These are phyloP conservation scores for Entomyzon cyanotis DNA, from an alignment of 2,113 vertebrate genomes.

Conservation along the genomic window DNA sequence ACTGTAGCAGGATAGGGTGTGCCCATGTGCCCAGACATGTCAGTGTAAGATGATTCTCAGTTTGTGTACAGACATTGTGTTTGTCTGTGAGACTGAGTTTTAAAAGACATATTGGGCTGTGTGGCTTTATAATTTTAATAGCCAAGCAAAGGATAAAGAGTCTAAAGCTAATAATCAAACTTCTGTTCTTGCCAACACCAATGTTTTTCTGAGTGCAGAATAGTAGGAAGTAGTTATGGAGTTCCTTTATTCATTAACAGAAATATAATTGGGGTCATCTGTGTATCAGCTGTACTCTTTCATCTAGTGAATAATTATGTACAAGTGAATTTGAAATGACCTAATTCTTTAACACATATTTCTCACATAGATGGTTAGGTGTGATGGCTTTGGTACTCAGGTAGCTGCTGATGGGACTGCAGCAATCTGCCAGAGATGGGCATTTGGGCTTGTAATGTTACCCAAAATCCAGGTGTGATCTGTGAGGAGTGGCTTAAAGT, in stretches of 20 bases:
- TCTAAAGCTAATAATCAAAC: not conserved
- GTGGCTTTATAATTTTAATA: not conserved
- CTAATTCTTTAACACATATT: not conserved
- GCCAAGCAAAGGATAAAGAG: not conserved
- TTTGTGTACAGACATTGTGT: not conserved
- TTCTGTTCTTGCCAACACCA: not conserved
- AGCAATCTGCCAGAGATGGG: not conserved
- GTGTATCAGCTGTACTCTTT: not conserved
- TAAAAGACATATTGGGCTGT: not conserved
- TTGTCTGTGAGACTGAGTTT: not conserved
- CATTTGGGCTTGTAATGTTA: not conserved
- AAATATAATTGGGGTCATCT: slow-evolving; percentile 15
- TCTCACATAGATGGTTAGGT: not conserved
- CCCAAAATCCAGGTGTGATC: not conserved
- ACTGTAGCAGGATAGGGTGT: not conserved
- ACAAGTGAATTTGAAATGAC: not conserved
- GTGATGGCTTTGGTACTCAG: not conserved
- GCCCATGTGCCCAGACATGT: not conserved
- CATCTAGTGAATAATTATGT: not conserved
- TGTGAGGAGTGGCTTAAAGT: not conserved
- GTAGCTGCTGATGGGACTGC: not conserved
- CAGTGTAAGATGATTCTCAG: not conserved
- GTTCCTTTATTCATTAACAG: slow-evolving; percentile 1
- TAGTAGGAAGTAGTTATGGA: not conserved
- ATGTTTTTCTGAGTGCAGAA: not conserved